Evolutionary conservation across 2,888 invertebrate species (phyloP), one percentile per base, ranked within the genome.

Genomic region (Drosophila atroscutellata): DNA sequence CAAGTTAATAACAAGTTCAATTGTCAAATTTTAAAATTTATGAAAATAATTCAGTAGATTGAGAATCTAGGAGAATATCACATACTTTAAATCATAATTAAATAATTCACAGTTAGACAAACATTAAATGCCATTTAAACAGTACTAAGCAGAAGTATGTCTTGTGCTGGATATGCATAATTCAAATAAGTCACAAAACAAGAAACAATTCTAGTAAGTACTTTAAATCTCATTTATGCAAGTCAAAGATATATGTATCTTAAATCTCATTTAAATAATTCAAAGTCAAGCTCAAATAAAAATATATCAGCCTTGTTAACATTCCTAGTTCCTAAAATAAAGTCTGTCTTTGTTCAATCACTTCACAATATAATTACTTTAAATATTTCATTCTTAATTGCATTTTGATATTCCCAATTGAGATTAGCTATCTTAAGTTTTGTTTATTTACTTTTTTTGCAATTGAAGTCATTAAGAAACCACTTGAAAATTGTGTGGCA

Each of bases 361-460:
- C 3, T 45, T 15, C 8, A 24, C 45, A 45, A 45, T 8, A 24
- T 24, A 15, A 45, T 2, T 45, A 24, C 24, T 8, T 45, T 24
- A 24, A 24, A 3, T 15, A 4, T 24, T 24, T 45, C 15, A 15
- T 20, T 5, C 42, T 20, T 42, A 42, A 20, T 20, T 20, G 15
- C 32, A 20, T 18, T 32, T 36, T 4, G 11, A 11, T 36, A 26
- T 11, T 24, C 32, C 34, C 18, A 15, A 20, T 55, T 34, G 42
- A 32, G n/a, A 18, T 28, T 6, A 5, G 8, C 2, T 18, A n/a
- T 28, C 28, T 32, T 5, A 28, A 30, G 0, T 1, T 34, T 37
- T 52, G 51, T n/a, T 45, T 51, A 20, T 26, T 36, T 45, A 3
- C 49, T 28, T 28, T 20, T 15, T 51, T 55, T 2, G 64, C 65